Conservation (phyloP, 2,888 invertebrate genomes). For the Phania funesta region DNA sequence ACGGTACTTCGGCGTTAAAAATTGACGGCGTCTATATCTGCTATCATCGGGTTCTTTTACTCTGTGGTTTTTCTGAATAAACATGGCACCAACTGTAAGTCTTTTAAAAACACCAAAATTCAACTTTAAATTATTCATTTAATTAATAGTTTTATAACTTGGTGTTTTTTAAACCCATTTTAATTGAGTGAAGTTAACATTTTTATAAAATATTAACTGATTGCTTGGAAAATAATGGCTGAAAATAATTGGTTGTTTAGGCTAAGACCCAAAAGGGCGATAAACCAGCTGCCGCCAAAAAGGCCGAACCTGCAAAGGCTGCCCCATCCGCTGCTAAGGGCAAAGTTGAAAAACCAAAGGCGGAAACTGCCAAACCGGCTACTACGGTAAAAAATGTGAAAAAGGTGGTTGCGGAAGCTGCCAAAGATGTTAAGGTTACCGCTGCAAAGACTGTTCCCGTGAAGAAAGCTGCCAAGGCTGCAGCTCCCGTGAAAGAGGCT, state of each 20-base stretch:
- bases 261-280: constrained; percentile 79
- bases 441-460: constrained; percentile 72
- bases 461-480: constrained; percentile 68
- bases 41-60: constrained; percentile 78
- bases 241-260: constrained; percentile 68
- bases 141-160: neutral
- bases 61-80: constrained; percentile 76
- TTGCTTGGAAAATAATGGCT: constrained; percentile 53
- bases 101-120: constrained; percentile 59
- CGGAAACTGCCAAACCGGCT: constrained; percentile 77
- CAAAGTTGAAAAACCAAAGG: constrained; percentile 79
- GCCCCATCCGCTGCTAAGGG: constrained; percentile 77
- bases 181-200: neutral
- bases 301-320: constrained; percentile 76
- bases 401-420: constrained; percentile 78
- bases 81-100: constrained; percentile 81
- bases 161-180: neutral
- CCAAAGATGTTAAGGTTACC: constrained; percentile 80
- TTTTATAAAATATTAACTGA: constrained; percentile 28
- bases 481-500: constrained; percentile 70
- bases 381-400: constrained; percentile 79
- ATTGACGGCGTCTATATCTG: constrained; percentile 65
- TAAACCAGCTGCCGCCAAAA: constrained; percentile 77
- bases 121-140: constrained; percentile 39
- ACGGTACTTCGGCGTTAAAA: neutral